Evolutionary conservation across 2,797 vertebrate genomes (phyloP), one percentile per base, ranked within the genome.

Genomic region (Enteromius viviparus): DNA sequence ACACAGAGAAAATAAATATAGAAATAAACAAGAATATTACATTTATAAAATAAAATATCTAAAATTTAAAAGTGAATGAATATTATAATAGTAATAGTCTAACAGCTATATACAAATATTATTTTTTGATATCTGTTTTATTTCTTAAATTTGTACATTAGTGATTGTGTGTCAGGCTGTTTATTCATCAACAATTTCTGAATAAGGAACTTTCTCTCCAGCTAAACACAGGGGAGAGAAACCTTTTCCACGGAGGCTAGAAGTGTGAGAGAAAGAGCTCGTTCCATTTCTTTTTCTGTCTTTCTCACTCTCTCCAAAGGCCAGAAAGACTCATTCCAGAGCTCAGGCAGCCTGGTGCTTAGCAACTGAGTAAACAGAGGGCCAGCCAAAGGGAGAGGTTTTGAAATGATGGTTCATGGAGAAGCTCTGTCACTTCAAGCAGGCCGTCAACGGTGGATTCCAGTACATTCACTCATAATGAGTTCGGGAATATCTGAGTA

Each of bases 311-410:
- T 85, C 78, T 85, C 71, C 65, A 65, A 77, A 81, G 69, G 55
- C 78, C 83, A 83, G 74, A 29, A 14, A 85, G 78, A 64, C 55
- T 76, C 89, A 90, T 90, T 88, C 88, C 87, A 87, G 60, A 76
- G 80, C 85, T 70, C 82, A 83, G 71, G 47, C 86, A 81, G 80
- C 34, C 68, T 5, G 79, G 76, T 87, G 86, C 90, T 87, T 86
- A 84, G 90, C 78, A 85, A 90, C 87, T 74, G 62, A 32, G 80
- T 85, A 89, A 89, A 90, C 80, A 91, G 26, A 34, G 83, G 37
- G 37, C 17, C 72, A 85, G 84, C 87, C 81, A 89, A 89, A 90
- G 88, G 87, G 88, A 87, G 89, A 89, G 86, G 88, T 78, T 70
- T 72, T 68, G 49, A 68, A 87, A 76, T 77, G 47, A 72, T 49